Base-by-base conservation (phyloP, 2,797 vertebrate species). In the Channallabes apus region DNA sequence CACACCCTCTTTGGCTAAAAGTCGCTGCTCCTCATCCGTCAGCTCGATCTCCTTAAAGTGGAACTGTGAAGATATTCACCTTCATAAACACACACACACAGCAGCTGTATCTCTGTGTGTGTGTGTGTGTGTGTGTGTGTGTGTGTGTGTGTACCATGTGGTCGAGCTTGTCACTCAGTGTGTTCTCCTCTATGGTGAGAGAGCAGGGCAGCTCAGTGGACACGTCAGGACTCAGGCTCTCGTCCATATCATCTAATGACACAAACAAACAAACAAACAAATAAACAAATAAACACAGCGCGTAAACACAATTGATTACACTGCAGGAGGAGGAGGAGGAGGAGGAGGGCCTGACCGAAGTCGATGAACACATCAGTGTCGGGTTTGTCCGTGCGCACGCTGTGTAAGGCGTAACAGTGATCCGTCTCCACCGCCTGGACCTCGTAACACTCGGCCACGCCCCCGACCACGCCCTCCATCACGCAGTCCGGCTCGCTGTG, bases 331-430 rank as follows among this genome's bases (percentile, higher is more conserved):
- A 24, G 38, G 32, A 14, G 18, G 22, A 1, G 32, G 1, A 9
- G 18, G 24, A 2, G 3, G 29, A 22, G 76, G 7, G 8, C 1
- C 86, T 68, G 88, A 98, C 97, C 96, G 29, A 96, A 81, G 90
- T 97, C 96, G 81, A 96, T 94, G 80, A 96, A 95, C 87, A 95
- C 93, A 71, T 95, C 94, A 0, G 93, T 94, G 46, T 96, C 95
- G 2, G 91, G 93, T 41, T 89, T 91, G 68, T 96, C 94, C 0
- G 95, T 90, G 54, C 88, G 92, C 87, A 95, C 91, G 0, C 94
- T 94, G 90, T 95, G 93, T 89, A 96, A 92, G 51, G 78, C 97
- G 92, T 98, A 99, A 89, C 94, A 96, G 93, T 99, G 97, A 86
- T 99, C 98, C 0, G 92, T 86, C 80, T 95, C 93, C 51, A 96